These are phyloP conservation scores for Ctenosaura bakeri DNA, from an alignment of 2,797 vertebrate species.

Conservation along the genomic window DNA sequence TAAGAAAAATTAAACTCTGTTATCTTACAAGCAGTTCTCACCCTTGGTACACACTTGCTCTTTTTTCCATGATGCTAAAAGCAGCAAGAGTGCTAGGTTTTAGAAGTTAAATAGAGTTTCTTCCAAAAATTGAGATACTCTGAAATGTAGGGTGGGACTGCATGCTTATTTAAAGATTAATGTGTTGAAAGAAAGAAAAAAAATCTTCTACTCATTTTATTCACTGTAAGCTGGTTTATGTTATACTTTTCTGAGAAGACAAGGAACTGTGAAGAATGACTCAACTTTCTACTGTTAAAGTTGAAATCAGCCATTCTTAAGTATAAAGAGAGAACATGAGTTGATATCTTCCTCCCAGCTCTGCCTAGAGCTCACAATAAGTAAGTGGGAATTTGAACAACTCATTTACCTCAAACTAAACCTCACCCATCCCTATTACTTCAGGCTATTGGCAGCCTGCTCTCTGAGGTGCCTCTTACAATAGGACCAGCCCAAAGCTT, in stretches of 20 bases:
- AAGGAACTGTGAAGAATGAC: background rate
- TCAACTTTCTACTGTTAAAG: background rate
- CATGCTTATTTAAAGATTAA: slow-evolving; percentile 62
- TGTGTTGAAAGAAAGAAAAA: slow-evolving; percentile 33
- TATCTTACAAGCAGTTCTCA: background rate
- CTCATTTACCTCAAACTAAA: background rate
- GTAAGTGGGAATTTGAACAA: background rate
- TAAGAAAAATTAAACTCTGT: background rate
- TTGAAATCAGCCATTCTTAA: background rate
- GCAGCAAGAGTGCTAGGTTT: slow-evolving; percentile 20
- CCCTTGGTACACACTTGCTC: background rate
- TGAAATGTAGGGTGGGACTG: slow-evolving; percentile 7
- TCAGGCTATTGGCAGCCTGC: too few species aligned
- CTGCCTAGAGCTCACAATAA: background rate
- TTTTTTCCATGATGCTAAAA: slow-evolving; percentile 19
- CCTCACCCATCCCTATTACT: background rate
- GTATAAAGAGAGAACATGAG: background rate
- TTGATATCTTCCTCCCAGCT: background rate
- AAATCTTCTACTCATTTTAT: background rate
- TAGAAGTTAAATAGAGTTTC: slow-evolving; percentile 38
- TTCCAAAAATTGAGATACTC: background rate
- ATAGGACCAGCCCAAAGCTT: background rate
- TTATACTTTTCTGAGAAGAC: slow-evolving; percentile 12
- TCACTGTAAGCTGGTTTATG: fast-evolving
- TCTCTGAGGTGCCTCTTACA: background rate